Percentiles rank a stretch among this genome's conserved stretches.
Evolutionary conservation across 2,888 invertebrate genomes (phyloP).

Genomic region (Eubasilissa splendida): DNA sequence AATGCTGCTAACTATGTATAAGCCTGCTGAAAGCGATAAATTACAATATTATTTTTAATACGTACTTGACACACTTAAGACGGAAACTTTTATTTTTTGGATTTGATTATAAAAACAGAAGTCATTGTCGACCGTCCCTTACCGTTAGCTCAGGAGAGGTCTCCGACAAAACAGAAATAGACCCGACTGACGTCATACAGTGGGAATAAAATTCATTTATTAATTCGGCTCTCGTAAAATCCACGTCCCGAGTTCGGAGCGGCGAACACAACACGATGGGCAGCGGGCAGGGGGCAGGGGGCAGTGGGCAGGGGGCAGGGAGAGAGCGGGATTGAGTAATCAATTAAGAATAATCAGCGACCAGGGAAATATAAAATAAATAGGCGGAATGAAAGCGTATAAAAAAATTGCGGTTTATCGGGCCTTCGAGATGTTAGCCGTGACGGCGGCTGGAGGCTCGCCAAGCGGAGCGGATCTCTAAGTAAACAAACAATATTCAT

Average conservation of each 20-base stretch:
- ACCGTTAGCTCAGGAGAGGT: not conserved
- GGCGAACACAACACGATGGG: constrained; percentile 29
- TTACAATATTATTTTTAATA: no score
- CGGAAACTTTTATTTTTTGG: no score
- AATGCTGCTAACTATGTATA: no score
- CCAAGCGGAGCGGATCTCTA: constrained; percentile 8
- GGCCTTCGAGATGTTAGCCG: constrained; percentile 9
- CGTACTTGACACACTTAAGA: no score
- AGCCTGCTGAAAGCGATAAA: no score
- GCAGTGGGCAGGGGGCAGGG: not conserved
- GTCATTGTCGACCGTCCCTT: constrained; percentile 6
- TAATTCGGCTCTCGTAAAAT: constrained; percentile 48
- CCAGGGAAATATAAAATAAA: constrained; percentile 28
- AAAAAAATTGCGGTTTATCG: constrained; percentile 30
- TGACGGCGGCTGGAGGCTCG: constrained; percentile 11
- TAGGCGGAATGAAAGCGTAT: not conserved
- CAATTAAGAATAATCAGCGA: constrained; percentile 39
- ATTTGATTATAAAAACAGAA: no score
- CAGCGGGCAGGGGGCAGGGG: not conserved
- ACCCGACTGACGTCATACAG: constrained; percentile 44
- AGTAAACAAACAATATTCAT: constrained; percentile 19
- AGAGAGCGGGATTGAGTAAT: constrained; percentile 23
- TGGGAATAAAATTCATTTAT: constrained; percentile 50
- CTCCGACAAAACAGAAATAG: constrained; percentile 38
- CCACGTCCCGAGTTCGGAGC: constrained; percentile 39